phyloP scores from a whole-genome alignment of 1,140 invertebrate genomes.

The Armadillidium nasatum region DNA sequence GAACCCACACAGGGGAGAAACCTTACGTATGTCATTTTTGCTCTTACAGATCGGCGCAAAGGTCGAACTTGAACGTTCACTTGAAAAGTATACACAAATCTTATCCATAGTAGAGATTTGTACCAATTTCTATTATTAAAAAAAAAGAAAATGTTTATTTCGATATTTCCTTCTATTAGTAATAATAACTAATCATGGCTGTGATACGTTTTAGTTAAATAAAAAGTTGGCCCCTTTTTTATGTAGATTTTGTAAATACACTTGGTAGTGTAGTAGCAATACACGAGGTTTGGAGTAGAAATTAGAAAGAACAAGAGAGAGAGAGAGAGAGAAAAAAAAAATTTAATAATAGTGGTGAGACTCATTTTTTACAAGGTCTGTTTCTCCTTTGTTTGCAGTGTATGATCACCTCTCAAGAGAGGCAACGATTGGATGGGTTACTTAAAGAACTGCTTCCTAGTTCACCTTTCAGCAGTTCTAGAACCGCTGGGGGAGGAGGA shows the following conservation, averaged over 20 bases:
- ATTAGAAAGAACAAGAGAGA: not conserved
- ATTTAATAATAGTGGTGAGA: not conserved
- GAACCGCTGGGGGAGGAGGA: constrained; percentile 12
- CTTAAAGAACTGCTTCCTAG: too few species aligned
- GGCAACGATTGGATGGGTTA: not conserved
- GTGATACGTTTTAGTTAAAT: not conserved
- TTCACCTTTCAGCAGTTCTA: not conserved
- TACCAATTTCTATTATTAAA: not conserved
- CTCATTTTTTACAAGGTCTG: not conserved
- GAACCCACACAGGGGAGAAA: constrained; percentile 47
- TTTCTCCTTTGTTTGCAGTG: not conserved
- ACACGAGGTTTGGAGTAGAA: not conserved
- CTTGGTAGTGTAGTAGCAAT: too few species aligned
- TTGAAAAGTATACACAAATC: constrained; percentile 38
- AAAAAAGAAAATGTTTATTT: not conserved
- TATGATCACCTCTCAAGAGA: not conserved
- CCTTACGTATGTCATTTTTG: constrained; percentile 49
- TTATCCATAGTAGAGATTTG: not conserved
- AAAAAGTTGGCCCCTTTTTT: too few species aligned
- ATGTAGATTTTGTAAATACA: too few species aligned
- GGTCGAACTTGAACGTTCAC: constrained; percentile 43
- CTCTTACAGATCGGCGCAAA: constrained; percentile 41
- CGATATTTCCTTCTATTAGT: not conserved
- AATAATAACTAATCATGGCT: too few species aligned
- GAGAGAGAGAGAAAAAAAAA: not conserved